Evolutionary conservation across 2,797 vertebrate species (phyloP), one percentile per base, ranked within the genome.

Genomic region (Gallinago stenura): DNA sequence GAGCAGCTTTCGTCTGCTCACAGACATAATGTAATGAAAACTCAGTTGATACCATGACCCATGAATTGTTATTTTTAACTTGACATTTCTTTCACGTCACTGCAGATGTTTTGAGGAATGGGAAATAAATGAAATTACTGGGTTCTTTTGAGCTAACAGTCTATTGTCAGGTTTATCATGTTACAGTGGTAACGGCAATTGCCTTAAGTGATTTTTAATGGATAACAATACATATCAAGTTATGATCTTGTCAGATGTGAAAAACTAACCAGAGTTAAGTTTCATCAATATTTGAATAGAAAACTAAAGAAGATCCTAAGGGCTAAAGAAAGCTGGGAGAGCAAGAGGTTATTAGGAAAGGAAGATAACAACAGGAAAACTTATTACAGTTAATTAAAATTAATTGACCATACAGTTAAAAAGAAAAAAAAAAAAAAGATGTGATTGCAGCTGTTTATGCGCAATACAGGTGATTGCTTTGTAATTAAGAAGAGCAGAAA

Each of bases 51-150:
- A 73, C 43, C 54, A 15, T 82, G 80, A 95, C 83, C 90, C 83
- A 39, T 30, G 84, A 97, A 96, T 90, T 96, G 89, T 96, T 95
- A 92, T 95, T 97, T 97, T 96, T 95, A 81, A 93, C 96, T 95
- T 97, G 88, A 96, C 94, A 91, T 96, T 97, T 97, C 93, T 92
- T 96, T 97, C 77, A 92, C 20, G 17, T 95, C 93, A 90, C 83
- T 93, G 58, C 68, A 83, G 77, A 95, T 96, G 57, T 95, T 96
- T 97, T 96, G 85, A 94, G 85, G 45, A 97, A 91, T 3, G 6
- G 25, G 78, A 78, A 56, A 73, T 65, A 96, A 95, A 97, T 89
- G 28, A 86, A 97, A 96, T 97, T 82, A 85, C 60, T 56, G 78
- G 61, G 26, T 90, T 89, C 80, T 72, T 95, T 94, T 95, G 92